Base-by-base conservation (phyloP, 2,888 invertebrate genomes). In the Meta bourneti region DNA sequence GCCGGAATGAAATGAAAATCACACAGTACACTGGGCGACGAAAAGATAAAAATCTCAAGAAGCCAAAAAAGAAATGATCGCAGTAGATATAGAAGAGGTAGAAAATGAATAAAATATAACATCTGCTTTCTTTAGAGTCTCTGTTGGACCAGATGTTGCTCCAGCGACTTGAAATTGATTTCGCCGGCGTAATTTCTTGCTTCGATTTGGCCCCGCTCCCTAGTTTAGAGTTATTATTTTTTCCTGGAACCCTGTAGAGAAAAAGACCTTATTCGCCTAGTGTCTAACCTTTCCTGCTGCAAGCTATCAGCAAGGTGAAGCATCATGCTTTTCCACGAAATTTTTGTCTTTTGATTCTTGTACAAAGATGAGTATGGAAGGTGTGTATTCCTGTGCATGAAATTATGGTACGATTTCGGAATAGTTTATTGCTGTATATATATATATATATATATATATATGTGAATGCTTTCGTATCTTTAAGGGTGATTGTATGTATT, bases 81-180 rank as follows among this genome's bases (percentile, higher is more conserved):
- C 54, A 61, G 54, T 34, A 20, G 74, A 84, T 72, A 71, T 72
- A 84, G 48, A 84, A 84, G 54, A 75, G 54, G 20, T 61, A 54
- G 70, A 87, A 80, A 72, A 87, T 80, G 87, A 80, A 79, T 87
- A 80, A 87, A 87, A 87, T 87, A 87, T 80, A 79, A 87, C 87
- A 87, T 87, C 87, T 87, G 77, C 87, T 87, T 87, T 87, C 87
- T 74, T 87, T 87, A 72, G 87, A 80, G 71, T 87, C 87, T 72
- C 87, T 19, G 52, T 52, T 34, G 79, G 54, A 80, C 72, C 87
- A 87, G 87, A 87, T 87, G 87, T 87, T 87, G 72, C 72, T 72
- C 79, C 71, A 87, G 51, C n/a, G 51, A 34, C 13, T 19, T 19
- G 72, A 87, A 87, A 80, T 87, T 79, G 80, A 80, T 87, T 87